A percentile compares a stretch with the other conserved stretches of the same genome.
phyloP scores from a whole-genome alignment of 2,888 invertebrate species.

The Odontocerum albicorne region DNA sequence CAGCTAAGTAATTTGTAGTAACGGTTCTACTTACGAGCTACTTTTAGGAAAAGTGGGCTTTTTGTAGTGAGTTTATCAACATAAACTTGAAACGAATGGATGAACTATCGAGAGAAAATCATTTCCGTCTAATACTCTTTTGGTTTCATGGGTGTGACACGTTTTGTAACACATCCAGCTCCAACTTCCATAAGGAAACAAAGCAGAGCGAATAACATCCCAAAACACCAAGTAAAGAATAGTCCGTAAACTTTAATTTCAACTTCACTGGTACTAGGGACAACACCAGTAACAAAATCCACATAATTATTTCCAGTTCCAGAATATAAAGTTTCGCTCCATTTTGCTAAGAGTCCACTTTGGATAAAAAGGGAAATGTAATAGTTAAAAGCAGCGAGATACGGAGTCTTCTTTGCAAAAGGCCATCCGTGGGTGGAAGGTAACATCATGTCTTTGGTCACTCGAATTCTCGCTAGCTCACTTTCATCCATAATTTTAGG shows the following conservation, averaged over 20 bases:
- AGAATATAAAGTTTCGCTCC: conserved; percentile 10
- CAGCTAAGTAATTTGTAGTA: too few relatives aligned
- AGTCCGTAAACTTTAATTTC: conserved; percentile 16
- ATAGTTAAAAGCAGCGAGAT: conserved; percentile 19
- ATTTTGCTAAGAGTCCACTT: conserved; percentile 21
- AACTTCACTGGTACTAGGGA: neutral
- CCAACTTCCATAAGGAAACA: conserved; percentile 7
- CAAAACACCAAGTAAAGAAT: conserved; percentile 24
- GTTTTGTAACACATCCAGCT: too few relatives aligned
- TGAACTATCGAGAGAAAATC: too few relatives aligned
- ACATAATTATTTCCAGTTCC: neutral
- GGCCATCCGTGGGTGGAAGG: conserved; percentile 31
- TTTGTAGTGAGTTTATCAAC: too few relatives aligned
- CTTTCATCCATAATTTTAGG: neutral
- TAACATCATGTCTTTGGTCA: conserved; percentile 23
- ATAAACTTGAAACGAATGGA: too few relatives aligned
- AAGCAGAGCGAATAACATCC: conserved; percentile 15
- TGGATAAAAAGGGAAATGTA: conserved; percentile 20
- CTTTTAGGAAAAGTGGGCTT: too few relatives aligned
- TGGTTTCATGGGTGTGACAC: too few relatives aligned
- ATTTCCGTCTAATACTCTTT: too few relatives aligned
- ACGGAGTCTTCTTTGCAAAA: conserved; percentile 28
- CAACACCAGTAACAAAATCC: conserved; percentile 9
- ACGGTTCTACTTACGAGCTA: too few relatives aligned
- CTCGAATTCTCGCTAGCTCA: conserved; percentile 20